Percentiles rank a stretch among this genome's conserved stretches.
These are phyloP conservation scores for Oxycera nigricornis DNA, from an alignment of 2,888 invertebrate genomes.

Conservation along the genomic window DNA sequence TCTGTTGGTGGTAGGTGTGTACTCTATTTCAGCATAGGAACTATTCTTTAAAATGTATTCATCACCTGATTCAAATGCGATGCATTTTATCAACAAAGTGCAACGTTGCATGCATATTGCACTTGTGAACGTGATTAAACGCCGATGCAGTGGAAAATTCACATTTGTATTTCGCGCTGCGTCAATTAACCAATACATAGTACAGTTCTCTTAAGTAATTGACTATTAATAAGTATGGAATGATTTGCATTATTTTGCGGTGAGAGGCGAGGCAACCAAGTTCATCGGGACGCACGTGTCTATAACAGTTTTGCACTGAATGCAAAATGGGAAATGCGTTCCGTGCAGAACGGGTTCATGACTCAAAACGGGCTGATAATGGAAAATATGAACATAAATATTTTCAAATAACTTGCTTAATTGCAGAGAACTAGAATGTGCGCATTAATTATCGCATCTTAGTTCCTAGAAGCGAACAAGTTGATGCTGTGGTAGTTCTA, in stretches of 20 bases:
- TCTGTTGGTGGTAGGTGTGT: background rate
- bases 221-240: background rate
- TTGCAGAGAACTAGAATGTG: too few species aligned
- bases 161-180: background rate
- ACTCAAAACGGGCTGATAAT: too few species aligned
- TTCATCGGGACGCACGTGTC: background rate
- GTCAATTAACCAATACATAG: background rate
- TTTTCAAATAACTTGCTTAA: too few species aligned
- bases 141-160: background rate
- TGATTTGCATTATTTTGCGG: background rate
- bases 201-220: background rate
- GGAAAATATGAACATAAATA: too few species aligned
- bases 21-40: background rate
- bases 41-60: slow-evolving; percentile 5
- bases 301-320: too few species aligned
- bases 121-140: background rate
- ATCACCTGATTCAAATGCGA: background rate
- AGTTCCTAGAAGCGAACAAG: too few species aligned
- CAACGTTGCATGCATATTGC: background rate
- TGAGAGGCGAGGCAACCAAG: background rate
- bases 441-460: too few species aligned
- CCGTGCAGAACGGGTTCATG: too few species aligned
- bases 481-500: too few species aligned
- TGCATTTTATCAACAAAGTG: background rate
- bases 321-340: too few species aligned